phyloP scores from a whole-genome alignment of 2,888 invertebrate species.

The Apantesis nais region DNA sequence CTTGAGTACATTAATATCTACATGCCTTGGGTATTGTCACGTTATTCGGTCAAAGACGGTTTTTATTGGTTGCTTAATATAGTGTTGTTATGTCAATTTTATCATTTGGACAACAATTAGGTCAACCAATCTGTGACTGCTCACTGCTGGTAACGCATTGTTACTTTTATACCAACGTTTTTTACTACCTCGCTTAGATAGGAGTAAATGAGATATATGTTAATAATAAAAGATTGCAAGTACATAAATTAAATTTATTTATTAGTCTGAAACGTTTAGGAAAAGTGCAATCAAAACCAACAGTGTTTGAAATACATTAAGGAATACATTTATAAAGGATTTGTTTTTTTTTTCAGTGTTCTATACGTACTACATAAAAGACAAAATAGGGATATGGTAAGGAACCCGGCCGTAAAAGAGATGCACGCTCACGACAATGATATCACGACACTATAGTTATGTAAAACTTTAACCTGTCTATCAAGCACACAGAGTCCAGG shows the following conservation, averaged over 20 bases:
- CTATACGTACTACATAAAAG: slow-evolving; percentile 71
- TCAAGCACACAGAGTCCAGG: neutral
- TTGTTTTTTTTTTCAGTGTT: slow-evolving; percentile 60
- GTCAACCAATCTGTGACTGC: neutral
- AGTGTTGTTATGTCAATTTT: neutral
- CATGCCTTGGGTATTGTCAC: slow-evolving; percentile 38
- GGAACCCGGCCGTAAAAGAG: slow-evolving; percentile 67
- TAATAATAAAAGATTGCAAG: neutral
- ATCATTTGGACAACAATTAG: slow-evolving; percentile 5
- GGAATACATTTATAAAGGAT: neutral
- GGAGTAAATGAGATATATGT: no score
- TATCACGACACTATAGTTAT: slow-evolving; percentile 60
- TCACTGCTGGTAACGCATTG: neutral
- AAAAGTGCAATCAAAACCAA: neutral
- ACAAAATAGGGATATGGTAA: slow-evolving; percentile 62
- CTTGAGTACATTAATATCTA: neutral
- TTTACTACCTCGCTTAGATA: neutral
- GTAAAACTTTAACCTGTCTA: neutral
- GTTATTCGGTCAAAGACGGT: slow-evolving; percentile 43
- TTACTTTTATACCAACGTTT: neutral
- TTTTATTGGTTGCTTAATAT: slow-evolving; percentile 24
- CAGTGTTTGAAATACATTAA: neutral
- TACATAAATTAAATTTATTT: neutral
- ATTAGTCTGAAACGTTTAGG: neutral
- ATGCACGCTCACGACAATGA: slow-evolving; percentile 71